These are phyloP conservation scores for Halcyon chelicuti DNA, from an alignment of 2,797 vertebrate species.

Conservation along the genomic window DNA sequence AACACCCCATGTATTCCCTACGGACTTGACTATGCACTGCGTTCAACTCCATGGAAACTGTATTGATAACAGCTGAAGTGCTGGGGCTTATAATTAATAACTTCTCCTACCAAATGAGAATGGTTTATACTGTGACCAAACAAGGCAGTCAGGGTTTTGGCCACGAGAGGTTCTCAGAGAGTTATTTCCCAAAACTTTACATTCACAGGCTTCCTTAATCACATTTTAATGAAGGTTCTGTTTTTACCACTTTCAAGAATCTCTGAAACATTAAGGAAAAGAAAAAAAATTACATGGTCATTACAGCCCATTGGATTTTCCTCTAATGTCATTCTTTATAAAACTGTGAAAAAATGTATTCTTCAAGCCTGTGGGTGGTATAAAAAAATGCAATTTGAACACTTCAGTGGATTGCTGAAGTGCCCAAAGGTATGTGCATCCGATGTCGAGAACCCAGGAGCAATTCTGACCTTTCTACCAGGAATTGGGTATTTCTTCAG, in stretches of 20 bases:
- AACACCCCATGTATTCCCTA: not conserved
- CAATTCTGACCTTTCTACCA: constrained; percentile 17
- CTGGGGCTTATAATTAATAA: not conserved
- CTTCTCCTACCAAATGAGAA: not conserved
- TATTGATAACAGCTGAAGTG: not conserved
- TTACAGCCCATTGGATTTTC: not conserved
- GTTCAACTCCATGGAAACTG: not conserved
- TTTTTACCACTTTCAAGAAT: not conserved
- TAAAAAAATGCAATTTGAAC: not conserved
- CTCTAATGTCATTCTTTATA: not conserved
- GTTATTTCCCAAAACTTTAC: not conserved
- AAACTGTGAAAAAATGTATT: not conserved
- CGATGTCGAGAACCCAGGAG: not conserved
- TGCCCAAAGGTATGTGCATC: not conserved
- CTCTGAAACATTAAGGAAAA: not conserved
- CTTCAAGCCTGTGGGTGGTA: not conserved
- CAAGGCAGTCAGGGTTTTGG: not conserved
- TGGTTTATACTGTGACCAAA: not conserved
- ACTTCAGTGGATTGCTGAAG: not conserved
- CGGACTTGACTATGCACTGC: not conserved
- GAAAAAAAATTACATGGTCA: not conserved
- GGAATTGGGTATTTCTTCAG: not conserved
- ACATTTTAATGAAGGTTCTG: not conserved
- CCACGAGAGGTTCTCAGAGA: not conserved
- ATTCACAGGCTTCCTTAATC: not conserved